A percentile compares a stretch with the other conserved stretches of the same genome.
These are phyloP conservation scores for Quadroppia sp. DNA, from an alignment of 2,888 invertebrate species.

Conservation along the genomic window DNA sequence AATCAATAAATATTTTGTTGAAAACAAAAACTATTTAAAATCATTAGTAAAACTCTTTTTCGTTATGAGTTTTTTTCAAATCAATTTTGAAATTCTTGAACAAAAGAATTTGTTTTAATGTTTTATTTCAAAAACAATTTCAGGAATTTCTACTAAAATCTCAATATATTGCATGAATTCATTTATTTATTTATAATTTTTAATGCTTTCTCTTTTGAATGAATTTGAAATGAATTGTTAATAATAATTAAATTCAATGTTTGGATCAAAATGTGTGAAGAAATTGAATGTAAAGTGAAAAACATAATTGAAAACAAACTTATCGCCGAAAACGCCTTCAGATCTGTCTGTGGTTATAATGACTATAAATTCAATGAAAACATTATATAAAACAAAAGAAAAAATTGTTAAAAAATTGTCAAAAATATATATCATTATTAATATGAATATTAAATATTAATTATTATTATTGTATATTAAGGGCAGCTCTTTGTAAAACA, in stretches of 20 bases:
- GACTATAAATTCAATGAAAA: neutral
- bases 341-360: constrained; percentile 12
- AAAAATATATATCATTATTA: constrained; percentile 6
- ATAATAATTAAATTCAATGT: constrained; percentile 4
- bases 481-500: constrained; percentile 13
- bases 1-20: too few species aligned
- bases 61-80: too few species aligned
- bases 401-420: neutral
- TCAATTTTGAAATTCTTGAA: too few species aligned
- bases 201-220: too few species aligned
- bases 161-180: too few species aligned
- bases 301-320: neutral
- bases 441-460: neutral
- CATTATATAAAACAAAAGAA: neutral
- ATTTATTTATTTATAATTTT: too few species aligned
- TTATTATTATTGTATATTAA: neutral
- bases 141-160: too few species aligned
- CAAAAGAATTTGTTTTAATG: too few species aligned
- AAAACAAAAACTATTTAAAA: too few species aligned
- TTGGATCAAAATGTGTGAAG: neutral
- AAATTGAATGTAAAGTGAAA: neutral
- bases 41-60: too few species aligned
- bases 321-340: constrained; percentile 12
- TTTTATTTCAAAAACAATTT: too few species aligned
- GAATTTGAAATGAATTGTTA: too few species aligned